phyloP scores from a whole-genome alignment of 1,140 invertebrate species.

The Drosophila arawakana region DNA sequence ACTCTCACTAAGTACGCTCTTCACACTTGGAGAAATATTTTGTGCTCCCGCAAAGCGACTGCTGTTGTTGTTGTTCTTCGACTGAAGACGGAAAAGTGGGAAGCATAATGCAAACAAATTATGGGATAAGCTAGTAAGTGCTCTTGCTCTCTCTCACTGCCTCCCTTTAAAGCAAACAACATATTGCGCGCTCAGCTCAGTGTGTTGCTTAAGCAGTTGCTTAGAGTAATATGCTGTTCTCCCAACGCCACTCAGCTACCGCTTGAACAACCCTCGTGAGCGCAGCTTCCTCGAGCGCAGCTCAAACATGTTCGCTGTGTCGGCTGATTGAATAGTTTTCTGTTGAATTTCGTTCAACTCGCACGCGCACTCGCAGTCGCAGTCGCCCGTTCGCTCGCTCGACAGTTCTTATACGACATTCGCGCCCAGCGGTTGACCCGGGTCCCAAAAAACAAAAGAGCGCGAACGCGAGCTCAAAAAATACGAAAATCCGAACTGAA shows the following conservation, averaged over 20 bases:
- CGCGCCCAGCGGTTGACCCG: slow-evolving; percentile 56
- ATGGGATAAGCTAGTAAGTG: no score
- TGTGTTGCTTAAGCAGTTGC: no score
- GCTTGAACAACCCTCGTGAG: slow-evolving; percentile 11
- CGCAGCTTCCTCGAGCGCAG: slow-evolving; percentile 55
- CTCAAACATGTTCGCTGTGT: slow-evolving; percentile 66
- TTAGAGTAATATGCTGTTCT: no score
- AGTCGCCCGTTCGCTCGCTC: slow-evolving; percentile 4
- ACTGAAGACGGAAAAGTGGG: no score
- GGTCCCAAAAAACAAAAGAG: slow-evolving; percentile 15
- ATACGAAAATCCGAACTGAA: background rate
- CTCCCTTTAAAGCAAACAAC: no score
- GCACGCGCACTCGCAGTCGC: background rate
- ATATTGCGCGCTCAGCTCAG: no score
- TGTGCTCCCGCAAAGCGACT: no score
- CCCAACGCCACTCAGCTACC: background rate
- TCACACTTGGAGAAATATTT: no score
- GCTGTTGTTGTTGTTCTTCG: no score
- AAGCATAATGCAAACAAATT: no score
- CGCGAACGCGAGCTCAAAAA: background rate
- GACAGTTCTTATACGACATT: slow-evolving; percentile 72
- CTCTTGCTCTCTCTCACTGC: no score
- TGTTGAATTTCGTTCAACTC: slow-evolving; percentile 46
- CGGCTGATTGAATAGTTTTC: slow-evolving; percentile 47
- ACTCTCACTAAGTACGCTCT: no score